Conservation (phyloP, 2,113 vertebrate genomes). For the Chlorodrepanis virens region DNA sequence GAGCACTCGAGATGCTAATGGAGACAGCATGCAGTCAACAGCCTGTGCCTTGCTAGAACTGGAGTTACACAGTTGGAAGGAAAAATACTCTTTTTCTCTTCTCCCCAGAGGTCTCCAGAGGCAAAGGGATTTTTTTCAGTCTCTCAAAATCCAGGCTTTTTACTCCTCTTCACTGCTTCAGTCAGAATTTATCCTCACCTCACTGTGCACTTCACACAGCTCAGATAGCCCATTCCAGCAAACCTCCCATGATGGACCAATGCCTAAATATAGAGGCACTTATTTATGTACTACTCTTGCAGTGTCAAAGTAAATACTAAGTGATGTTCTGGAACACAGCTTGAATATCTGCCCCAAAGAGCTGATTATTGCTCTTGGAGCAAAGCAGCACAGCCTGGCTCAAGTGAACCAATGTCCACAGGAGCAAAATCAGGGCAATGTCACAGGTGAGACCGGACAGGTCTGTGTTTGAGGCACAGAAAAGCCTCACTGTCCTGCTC, state of each 20-base stretch:
- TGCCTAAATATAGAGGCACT: background rate
- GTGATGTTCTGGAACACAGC: background rate
- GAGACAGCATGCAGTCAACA: background rate
- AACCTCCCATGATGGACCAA: background rate
- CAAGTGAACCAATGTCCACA: background rate
- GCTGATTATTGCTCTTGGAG: background rate
- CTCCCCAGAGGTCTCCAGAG: background rate
- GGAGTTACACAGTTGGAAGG: background rate
- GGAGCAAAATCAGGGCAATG: background rate
- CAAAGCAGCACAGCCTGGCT: background rate
- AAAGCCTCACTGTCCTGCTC: background rate
- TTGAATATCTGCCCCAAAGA: background rate
- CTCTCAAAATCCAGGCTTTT: background rate
- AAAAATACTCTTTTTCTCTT: background rate
- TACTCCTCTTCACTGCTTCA: background rate
- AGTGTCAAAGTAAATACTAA: background rate
- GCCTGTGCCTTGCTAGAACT: background rate
- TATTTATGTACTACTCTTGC: background rate
- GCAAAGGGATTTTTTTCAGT: background rate
- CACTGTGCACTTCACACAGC: background rate
- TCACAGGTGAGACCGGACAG: background rate
- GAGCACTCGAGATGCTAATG: background rate
- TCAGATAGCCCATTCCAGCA: background rate
- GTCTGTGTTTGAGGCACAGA: background rate
- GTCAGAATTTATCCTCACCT: background rate